phyloP scores from a whole-genome alignment of 2,113 vertebrate species.

The Noctilio leporinus region DNA sequence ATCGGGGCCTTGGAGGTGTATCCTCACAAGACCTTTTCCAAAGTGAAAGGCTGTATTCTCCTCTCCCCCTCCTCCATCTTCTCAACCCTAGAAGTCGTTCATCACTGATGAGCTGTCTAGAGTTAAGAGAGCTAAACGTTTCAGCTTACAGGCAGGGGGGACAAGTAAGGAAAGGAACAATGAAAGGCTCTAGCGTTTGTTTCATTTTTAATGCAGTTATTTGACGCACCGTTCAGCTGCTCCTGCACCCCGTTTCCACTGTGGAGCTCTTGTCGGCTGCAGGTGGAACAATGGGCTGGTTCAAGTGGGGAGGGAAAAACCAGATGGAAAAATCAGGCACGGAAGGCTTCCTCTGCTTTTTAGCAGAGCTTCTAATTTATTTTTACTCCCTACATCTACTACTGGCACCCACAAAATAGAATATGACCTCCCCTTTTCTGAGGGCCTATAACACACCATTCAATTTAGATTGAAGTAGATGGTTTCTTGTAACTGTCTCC shows the following conservation, averaged over 20 bases:
- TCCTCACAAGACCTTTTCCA: neutral
- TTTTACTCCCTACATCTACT: neutral
- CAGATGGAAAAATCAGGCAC: neutral
- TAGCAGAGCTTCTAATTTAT: neutral
- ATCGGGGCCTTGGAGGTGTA: fast-evolving
- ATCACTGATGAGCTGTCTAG: neutral
- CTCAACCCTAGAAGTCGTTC: neutral
- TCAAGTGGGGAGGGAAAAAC: fast-evolving
- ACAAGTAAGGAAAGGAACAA: neutral
- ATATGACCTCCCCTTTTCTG: neutral
- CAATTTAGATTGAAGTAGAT: neutral
- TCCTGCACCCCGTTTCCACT: neutral
- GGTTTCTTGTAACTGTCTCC: neutral
- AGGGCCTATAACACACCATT: neutral
- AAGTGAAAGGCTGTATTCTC: neutral
- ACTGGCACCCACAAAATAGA: neutral
- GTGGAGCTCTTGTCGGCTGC: neutral
- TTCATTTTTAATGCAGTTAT: neutral
- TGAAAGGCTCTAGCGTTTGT: neutral
- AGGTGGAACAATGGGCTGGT: neutral
- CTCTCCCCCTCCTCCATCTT: too few relatives aligned
- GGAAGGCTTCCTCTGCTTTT: neutral
- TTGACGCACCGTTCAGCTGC: neutral
- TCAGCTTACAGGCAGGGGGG: neutral
- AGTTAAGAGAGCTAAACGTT: fast-evolving